Evolutionary conservation across 2,113 vertebrate genomes (phyloP), one percentile per base, ranked within the genome.

Genomic region (Centropus unirufus): DNA sequence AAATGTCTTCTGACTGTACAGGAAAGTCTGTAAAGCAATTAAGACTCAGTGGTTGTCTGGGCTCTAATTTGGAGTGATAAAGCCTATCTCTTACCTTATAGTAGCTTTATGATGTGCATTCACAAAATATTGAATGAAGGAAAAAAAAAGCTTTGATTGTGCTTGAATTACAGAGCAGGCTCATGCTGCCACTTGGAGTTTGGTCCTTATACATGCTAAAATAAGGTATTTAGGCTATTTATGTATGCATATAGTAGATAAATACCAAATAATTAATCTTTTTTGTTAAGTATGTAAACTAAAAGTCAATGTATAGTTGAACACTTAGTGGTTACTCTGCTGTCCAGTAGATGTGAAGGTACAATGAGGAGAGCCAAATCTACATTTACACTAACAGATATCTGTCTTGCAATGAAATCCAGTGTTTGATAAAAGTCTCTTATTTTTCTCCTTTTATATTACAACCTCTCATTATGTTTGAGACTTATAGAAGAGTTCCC

Each of bases 401-500:
- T 22, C 7, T 23, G 3, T 15, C 66, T 62, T 20, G 15, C 61
- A 15, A 3, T 5, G 36, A n/a, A 46, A 20, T 27, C 24, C 42
- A 14, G 9, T 2, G 2, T 21, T 52, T 14, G 23, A 11, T 27
- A 32, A 40, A n/a, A 40, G n/a, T 5, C 49, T 69, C 29, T 40
- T 15, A 6, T 36, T 14, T 36, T 42, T 64, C 39, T 54, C 27
- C 22, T 76, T 29, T 12, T 30, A 4, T 8, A 26, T 27, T 4
- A 19, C 6, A 29, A 40, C 34, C 49, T 24, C 23, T 40, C 19
- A 0, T 4, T 6, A 0, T 34, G 36, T 34, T 32, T 63, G 47
- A 9, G 61, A 5, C 6, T 12, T 9, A 3, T 2, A 6, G 3
- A 12, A 11, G 0, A 17, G 36, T 22, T 23, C 22, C 34, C 77